These are phyloP conservation scores for Meta bourneti DNA, from an alignment of 2,888 invertebrate species.

Conservation along the genomic window DNA sequence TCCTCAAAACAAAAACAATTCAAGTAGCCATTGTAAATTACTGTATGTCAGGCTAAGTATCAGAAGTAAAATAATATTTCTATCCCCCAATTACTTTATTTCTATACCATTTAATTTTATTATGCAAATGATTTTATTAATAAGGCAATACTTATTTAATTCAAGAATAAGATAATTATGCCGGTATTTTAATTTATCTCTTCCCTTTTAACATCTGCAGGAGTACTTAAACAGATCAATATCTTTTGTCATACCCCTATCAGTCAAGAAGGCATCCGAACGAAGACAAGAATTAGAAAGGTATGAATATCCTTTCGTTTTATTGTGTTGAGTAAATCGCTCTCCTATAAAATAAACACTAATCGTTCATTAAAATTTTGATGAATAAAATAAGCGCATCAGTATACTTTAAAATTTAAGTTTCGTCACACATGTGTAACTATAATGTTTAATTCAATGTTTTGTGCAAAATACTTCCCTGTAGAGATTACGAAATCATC, in stretches of 20 bases:
- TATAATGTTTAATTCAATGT: too few relatives aligned
- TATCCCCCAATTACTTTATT: too few relatives aligned
- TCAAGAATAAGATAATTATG: too few relatives aligned
- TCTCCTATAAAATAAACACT: background rate
- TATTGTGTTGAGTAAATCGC: background rate
- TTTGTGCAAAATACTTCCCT: too few relatives aligned
- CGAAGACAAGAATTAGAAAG: slow-evolving; percentile 88
- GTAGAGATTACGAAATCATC: too few relatives aligned
- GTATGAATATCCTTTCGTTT: slow-evolving; percentile 24
- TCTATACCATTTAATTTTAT: too few relatives aligned
- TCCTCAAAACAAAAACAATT: too few relatives aligned
- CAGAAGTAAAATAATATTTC: too few relatives aligned
- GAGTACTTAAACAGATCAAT: slow-evolving; percentile 83
- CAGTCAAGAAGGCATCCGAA: slow-evolving; percentile 85
- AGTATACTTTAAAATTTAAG: background rate
- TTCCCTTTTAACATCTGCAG: slow-evolving; percentile 38
- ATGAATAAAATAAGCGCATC: background rate
- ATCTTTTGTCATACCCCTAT: slow-evolving; percentile 88
- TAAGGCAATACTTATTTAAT: too few relatives aligned
- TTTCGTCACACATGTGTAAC: background rate
- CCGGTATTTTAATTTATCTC: background rate
- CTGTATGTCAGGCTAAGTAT: too few relatives aligned
- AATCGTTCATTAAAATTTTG: background rate
- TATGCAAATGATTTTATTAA: too few relatives aligned
- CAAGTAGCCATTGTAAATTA: too few relatives aligned